Evolutionary conservation across 2,113 vertebrate species (phyloP).

Genomic region (Leptosomus discolor): DNA sequence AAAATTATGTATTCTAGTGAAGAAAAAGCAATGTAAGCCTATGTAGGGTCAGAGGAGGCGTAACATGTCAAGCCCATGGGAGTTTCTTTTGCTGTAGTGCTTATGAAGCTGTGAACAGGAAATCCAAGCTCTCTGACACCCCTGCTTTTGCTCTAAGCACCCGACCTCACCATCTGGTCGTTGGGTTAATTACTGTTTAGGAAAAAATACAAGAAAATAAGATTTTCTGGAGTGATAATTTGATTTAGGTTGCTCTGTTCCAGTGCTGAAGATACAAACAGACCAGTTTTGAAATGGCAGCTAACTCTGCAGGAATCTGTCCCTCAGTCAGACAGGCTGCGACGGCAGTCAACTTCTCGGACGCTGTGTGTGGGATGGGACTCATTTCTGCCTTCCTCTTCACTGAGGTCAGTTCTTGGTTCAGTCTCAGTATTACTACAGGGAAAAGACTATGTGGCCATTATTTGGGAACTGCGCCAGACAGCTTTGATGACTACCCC

Average conservation of each 20-base stretch:
- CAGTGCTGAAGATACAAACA: neutral
- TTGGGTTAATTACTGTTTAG: neutral
- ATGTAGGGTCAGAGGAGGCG: neutral
- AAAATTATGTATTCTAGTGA: slow-evolving; percentile 32
- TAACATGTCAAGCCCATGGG: neutral
- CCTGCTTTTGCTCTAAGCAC: neutral
- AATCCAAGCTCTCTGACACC: neutral
- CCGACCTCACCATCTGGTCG: neutral
- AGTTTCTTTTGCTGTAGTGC: neutral
- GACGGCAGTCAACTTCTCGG: neutral
- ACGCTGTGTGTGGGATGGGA: rapidly evolving
- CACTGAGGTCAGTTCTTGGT: neutral
- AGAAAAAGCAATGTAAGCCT: neutral
- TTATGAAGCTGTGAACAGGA: neutral
- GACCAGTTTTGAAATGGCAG: neutral
- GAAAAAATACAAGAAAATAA: neutral
- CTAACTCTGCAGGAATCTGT: neutral
- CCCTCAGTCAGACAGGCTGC: neutral
- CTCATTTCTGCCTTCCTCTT: neutral
- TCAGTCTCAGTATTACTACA: neutral
- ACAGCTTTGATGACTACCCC: neutral
- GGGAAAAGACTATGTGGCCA: neutral
- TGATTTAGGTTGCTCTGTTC: neutral
- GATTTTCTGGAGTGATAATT: neutral
- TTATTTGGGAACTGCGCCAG: neutral